Conservation (phyloP, 37 sponge, comb jelly and placozoan genomes). For the Ephydatia muelleri region DNA sequence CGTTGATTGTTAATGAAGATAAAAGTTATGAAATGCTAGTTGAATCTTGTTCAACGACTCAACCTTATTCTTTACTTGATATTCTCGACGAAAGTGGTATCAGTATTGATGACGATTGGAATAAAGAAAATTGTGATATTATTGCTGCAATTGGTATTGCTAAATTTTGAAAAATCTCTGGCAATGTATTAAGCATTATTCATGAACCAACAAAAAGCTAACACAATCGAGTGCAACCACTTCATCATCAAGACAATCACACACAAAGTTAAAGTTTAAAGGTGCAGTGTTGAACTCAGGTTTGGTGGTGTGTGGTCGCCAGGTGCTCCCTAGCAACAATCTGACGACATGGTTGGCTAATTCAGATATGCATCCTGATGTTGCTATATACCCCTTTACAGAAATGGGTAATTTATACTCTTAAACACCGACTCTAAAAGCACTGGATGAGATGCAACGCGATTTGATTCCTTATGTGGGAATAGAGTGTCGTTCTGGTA, state of each 20-base stretch:
- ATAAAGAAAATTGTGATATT: background rate
- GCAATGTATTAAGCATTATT: background rate
- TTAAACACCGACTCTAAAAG: background rate
- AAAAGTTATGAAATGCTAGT: background rate
- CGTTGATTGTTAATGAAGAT: background rate
- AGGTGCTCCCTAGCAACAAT: background rate
- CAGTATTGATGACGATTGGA: conserved; percentile 1
- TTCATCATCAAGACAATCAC: background rate
- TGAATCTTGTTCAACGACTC: background rate
- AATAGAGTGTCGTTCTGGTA: background rate
- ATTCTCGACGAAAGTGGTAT: background rate
- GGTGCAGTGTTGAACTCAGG: background rate
- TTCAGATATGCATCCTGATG: conserved; percentile 1
- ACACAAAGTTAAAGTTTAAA: background rate
- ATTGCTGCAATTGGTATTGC: conserved; percentile 1
- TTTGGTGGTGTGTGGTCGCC: conserved; percentile 1
- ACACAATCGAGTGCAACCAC: background rate
- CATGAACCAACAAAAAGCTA: conserved; percentile 1
- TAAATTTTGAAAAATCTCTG: background rate
- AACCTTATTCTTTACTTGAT: conserved; percentile 1
- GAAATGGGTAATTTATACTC: background rate
- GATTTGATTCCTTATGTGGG: background rate
- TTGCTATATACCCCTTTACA: conserved; percentile 1
- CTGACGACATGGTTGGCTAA: background rate
- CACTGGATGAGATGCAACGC: conserved; percentile 1